A percentile compares a stretch with the other conserved stretches of the same genome.
phyloP scores from a whole-genome alignment of 2,888 invertebrate genomes.

The Augiades crinisus region DNA sequence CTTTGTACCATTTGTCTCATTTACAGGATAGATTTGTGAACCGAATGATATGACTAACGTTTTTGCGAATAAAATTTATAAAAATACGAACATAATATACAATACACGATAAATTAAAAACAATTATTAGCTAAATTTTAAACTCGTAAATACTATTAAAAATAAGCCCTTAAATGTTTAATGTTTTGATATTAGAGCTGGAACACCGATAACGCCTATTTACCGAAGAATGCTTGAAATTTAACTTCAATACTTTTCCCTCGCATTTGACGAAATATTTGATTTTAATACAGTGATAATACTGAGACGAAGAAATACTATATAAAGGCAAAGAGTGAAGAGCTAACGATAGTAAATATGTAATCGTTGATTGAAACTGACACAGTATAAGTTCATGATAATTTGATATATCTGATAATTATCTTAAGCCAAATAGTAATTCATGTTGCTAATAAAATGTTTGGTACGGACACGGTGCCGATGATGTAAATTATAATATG shows the following conservation, averaged over 20 bases:
- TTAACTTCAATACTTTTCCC: too few species aligned
- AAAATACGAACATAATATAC: background rate
- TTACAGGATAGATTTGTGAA: too few species aligned
- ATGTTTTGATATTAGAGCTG: too few species aligned
- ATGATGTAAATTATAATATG: slow-evolving; percentile 27
- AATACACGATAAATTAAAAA: background rate
- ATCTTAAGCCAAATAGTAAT: slow-evolving; percentile 10
- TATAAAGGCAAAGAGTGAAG: too few species aligned
- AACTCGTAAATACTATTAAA: background rate
- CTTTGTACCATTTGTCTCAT: slow-evolving; percentile 7
- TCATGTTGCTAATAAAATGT: slow-evolving; percentile 8
- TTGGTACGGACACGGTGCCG: slow-evolving; percentile 6
- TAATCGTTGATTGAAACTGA: background rate
- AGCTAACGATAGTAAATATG: background rate
- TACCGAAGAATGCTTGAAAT: too few species aligned
- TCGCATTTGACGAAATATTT: too few species aligned
- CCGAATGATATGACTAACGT: slow-evolving; percentile 24
- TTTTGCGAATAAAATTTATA: slow-evolving; percentile 13
- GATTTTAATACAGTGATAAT: too few species aligned
- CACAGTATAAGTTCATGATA: background rate
- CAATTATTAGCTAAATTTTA: background rate
- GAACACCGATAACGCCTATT: too few species aligned
- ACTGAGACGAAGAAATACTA: too few species aligned
- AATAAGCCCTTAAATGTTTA: too few species aligned
- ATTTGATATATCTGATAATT: slow-evolving; percentile 7